Conservation (phyloP, 1,140 invertebrate genomes). For the Ceratina australensis region DNA sequence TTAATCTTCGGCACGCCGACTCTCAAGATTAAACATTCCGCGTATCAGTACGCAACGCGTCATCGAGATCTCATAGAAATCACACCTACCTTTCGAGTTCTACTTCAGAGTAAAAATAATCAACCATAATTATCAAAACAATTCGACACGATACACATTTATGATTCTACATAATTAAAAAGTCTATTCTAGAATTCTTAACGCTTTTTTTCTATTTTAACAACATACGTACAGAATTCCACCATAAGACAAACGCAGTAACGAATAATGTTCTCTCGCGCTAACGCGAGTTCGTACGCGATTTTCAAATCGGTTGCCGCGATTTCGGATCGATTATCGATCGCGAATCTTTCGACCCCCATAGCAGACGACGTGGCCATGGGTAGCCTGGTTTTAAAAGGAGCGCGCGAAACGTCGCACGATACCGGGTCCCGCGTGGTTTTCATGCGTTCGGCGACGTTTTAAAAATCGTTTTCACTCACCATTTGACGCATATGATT, state of each 20-base stretch:
- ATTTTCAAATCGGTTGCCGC: neutral
- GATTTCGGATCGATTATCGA: neutral
- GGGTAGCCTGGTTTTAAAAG: conserved; percentile 50
- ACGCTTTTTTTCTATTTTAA: no score
- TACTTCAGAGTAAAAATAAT: neutral
- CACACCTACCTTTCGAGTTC: neutral
- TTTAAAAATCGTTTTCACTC: conserved; percentile 29
- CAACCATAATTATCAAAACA: neutral
- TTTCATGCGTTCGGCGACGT: neutral
- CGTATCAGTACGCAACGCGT: neutral
- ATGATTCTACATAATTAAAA: neutral
- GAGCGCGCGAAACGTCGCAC: conserved; percentile 54
- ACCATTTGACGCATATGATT: conserved; percentile 53
- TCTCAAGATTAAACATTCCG: neutral
- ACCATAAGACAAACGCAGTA: no score
- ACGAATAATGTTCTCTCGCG: no score
- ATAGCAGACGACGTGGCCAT: conserved; percentile 21
- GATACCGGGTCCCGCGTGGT: conserved; percentile 25
- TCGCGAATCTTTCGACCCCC: neutral
- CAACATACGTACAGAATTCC: no score
- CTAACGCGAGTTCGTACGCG: neutral
- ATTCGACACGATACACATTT: no score
- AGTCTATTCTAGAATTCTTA: no score
- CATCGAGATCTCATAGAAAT: neutral
- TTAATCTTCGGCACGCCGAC: neutral